These are phyloP conservation scores for Microctonus aethiopoides DNA, from an alignment of 2,888 invertebrate genomes.

Conservation along the genomic window DNA sequence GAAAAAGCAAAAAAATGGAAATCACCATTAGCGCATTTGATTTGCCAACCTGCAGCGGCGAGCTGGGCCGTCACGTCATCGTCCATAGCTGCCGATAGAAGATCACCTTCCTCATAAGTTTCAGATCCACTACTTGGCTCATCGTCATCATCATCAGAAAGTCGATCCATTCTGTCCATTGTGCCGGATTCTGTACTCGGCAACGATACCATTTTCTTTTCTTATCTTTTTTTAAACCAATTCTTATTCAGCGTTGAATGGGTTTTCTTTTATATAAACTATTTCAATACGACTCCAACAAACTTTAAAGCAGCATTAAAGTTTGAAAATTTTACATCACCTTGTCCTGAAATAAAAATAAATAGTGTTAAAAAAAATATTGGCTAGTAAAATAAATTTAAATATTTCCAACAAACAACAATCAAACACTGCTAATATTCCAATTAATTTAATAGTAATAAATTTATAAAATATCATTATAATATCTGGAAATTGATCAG, in stretches of 20 bases:
- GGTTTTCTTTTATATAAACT: slow-evolving; percentile 25
- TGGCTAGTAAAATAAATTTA: neutral
- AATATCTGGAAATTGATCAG: slow-evolving; percentile 28
- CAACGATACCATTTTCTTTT: slow-evolving; percentile 57
- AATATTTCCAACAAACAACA: too few species aligned
- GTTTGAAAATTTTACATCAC: slow-evolving; percentile 52
- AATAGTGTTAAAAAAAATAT: neutral
- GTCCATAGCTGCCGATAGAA: slow-evolving; percentile 85
- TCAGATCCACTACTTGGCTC: slow-evolving; percentile 83
- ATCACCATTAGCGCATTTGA: slow-evolving; percentile 69
- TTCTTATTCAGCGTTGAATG: neutral
- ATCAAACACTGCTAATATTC: too few species aligned
- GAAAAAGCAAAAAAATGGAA: slow-evolving; percentile 57
- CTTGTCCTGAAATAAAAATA: slow-evolving; percentile 44
- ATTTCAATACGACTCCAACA: slow-evolving; percentile 46
- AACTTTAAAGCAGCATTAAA: slow-evolving; percentile 37
- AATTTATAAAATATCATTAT: neutral
- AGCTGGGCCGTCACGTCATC: slow-evolving; percentile 97
- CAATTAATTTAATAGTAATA: neutral
- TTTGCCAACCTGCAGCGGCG: slow-evolving; percentile 88
- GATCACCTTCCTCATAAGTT: slow-evolving; percentile 84
- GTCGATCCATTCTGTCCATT: slow-evolving; percentile 60
- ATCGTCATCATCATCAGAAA: slow-evolving; percentile 82
- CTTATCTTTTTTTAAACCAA: slow-evolving; percentile 16
- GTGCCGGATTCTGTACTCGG: slow-evolving; percentile 56